A percentile compares a stretch with the other conserved stretches of the same genome.
These are phyloP conservation scores for Salpingus planirostris DNA, from an alignment of 2,888 invertebrate species.

Conservation along the genomic window DNA sequence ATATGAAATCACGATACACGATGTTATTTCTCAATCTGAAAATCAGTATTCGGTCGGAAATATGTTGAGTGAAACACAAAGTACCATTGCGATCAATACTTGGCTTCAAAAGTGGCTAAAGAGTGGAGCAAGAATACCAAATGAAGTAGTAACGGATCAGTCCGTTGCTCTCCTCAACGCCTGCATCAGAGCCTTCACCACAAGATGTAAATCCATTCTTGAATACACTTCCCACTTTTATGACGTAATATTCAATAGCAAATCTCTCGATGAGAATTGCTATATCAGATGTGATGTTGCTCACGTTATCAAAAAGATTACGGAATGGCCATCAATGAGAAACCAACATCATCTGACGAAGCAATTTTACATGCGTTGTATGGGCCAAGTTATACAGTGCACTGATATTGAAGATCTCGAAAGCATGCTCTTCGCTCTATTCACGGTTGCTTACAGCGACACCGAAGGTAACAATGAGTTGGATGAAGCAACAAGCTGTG, in stretches of 20 bases:
- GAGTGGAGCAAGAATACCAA: slow-evolving; percentile 10
- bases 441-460: slow-evolving; percentile 6
- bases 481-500: slow-evolving; percentile 1
- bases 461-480: slow-evolving; percentile 4
- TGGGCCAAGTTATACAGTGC: slow-evolving; percentile 7
- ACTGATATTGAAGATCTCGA: slow-evolving; percentile 3
- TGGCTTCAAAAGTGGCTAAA: slow-evolving; percentile 13
- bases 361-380: slow-evolving; percentile 4
- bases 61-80: slow-evolving; percentile 14
- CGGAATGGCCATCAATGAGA: slow-evolving; percentile 2
- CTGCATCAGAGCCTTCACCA: slow-evolving; percentile 1
- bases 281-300: slow-evolving; percentile 4
- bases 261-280: neutral
- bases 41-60: slow-evolving; percentile 13
- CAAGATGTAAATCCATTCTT: slow-evolving; percentile 1
- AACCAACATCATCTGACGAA: slow-evolving; percentile 4
- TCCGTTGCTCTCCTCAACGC: slow-evolving; percentile 11
- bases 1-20: slow-evolving; percentile 12
- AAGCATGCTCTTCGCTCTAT: slow-evolving; percentile 4
- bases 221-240: slow-evolving; percentile 3
- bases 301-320: slow-evolving; percentile 2
- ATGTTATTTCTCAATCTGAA: slow-evolving; percentile 4
- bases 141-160: slow-evolving; percentile 13
- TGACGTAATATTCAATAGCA: slow-evolving; percentile 1
- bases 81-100: slow-evolving; percentile 6